Evolutionary conservation across 1,140 invertebrate genomes (phyloP), one percentile per base, ranked within the genome.

Genomic region (Andricus grossulariae): DNA sequence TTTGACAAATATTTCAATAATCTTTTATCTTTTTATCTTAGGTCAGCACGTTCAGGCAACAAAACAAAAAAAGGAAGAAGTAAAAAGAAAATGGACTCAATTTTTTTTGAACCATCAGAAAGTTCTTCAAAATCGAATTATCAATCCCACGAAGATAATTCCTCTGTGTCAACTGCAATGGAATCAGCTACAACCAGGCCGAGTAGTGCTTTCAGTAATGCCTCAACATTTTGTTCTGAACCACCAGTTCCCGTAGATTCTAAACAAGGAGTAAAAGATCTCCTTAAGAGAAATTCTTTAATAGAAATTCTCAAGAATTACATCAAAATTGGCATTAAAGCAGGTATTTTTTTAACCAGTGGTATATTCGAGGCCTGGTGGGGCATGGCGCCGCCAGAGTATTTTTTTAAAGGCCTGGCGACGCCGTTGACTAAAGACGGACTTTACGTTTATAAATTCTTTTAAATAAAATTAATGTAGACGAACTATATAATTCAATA

Each of bases 241-340:
- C 76, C 60, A 50, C 79, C 66, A 7, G 51, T 45, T 0, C 52
- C 73, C 6, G 16, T 54, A 0, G 76, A 79, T 2, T 71, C 83
- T 11, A 75, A 83, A n/a, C 55, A 79, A 19, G 78, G 71, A 49
- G 77, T 77, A 3, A 78, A 70, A 13, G 72, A 75, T 10, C 57
- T 85, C 0, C n/a, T 85, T 0, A 80, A 76, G 12, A 82, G 79
- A 39, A 80, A 75, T 49, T 85, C 80, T 2, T 60, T 85, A 18
- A 75, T 86, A 0, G 79, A 82, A 49, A 71, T 85, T n/a, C 81
- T 85, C 60, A 85, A 86, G 15, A 80, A 70, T 73, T 86, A 86
- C 52, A 84, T 86, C 66, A 84, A 78, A 54, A 82, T 81, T 25
- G 84, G 84, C 4, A 79, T 86, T 16, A 78, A 81, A n/a, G 83